A percentile compares a stretch with the other conserved stretches of the same genome.
Conservation (phyloP, 2,888 invertebrate genomes). For the Thelaira solivaga region DNA sequence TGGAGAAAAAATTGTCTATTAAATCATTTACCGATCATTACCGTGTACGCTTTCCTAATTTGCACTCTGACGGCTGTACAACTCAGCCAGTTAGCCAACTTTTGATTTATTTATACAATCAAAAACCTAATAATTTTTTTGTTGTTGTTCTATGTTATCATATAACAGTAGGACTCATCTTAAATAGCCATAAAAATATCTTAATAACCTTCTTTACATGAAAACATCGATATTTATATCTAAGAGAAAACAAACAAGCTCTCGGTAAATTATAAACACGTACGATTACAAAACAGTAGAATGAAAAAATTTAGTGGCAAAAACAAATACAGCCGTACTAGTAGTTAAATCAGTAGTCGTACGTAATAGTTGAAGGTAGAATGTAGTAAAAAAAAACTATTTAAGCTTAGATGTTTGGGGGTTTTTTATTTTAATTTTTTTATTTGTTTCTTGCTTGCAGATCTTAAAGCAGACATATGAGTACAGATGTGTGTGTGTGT, state of each 20-base stretch:
- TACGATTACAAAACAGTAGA: not conserved
- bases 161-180: slow-evolving; percentile 49
- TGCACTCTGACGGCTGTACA: not conserved
- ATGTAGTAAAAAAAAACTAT: slow-evolving; percentile 40
- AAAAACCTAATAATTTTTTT: slow-evolving; percentile 1
- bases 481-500: not conserved
- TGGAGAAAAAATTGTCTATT: not conserved
- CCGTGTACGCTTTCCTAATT: not conserved
- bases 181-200: slow-evolving; percentile 56
- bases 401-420: slow-evolving; percentile 56
- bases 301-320: not conserved
- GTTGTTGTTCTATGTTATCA: slow-evolving; percentile 37
- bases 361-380: slow-evolving; percentile 5
- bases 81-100: not conserved
- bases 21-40: not conserved
- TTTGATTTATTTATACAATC: slow-evolving; percentile 30
- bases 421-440: too few relatives aligned
- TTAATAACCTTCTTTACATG: slow-evolving; percentile 52
- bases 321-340: not conserved
- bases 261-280: not conserved
- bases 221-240: slow-evolving; percentile 39
- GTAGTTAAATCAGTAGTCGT: slow-evolving; percentile 21
- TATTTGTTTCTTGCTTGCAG: slow-evolving; percentile 7
- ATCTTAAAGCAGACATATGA: not conserved
- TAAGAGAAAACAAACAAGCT: slow-evolving; percentile 18